phyloP scores from a whole-genome alignment of 1,140 invertebrate genomes.

The Bradynema listronoti region DNA sequence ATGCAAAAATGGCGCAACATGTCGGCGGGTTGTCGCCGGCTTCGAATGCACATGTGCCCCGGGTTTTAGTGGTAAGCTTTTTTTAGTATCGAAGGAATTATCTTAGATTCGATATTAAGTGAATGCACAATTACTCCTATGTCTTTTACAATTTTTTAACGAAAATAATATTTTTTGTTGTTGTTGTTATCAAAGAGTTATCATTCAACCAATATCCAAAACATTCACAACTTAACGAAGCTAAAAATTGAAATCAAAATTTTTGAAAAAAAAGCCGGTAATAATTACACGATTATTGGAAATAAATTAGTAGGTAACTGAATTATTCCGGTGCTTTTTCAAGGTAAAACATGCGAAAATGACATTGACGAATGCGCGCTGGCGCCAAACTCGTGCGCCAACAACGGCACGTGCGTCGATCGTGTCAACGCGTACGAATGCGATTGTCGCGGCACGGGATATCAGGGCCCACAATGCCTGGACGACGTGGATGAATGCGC shows the following conservation, averaged over 20 bases:
- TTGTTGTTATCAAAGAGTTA: too few species aligned
- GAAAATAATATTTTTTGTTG: too few species aligned
- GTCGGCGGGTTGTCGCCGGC: conserved; percentile 31
- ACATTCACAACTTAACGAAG: too few species aligned
- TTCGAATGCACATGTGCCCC: conserved; percentile 45
- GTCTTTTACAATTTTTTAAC: too few species aligned
- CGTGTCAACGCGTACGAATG: conserved; percentile 54
- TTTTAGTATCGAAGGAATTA: too few species aligned
- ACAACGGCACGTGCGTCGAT: conserved; percentile 42
- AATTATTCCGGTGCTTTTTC: conserved; percentile 17
- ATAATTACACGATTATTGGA: too few species aligned
- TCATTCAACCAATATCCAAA: too few species aligned
- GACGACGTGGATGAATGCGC: conserved; percentile 50
- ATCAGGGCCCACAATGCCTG: conserved; percentile 40
- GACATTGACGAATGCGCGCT: conserved; percentile 54
- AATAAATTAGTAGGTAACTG: neutral
- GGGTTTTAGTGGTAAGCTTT: conserved; percentile 44
- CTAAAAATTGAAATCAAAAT: too few species aligned
- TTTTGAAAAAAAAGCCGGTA: too few species aligned
- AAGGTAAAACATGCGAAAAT: conserved; percentile 42
- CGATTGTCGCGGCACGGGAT: conserved; percentile 48
- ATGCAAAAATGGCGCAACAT: conserved; percentile 50
- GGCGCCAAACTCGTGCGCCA: neutral
- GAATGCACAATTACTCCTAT: too few species aligned
- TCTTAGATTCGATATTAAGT: too few species aligned